Evolutionary conservation across 2,888 invertebrate genomes (phyloP).

Genomic region (Andrena dorsata): DNA sequence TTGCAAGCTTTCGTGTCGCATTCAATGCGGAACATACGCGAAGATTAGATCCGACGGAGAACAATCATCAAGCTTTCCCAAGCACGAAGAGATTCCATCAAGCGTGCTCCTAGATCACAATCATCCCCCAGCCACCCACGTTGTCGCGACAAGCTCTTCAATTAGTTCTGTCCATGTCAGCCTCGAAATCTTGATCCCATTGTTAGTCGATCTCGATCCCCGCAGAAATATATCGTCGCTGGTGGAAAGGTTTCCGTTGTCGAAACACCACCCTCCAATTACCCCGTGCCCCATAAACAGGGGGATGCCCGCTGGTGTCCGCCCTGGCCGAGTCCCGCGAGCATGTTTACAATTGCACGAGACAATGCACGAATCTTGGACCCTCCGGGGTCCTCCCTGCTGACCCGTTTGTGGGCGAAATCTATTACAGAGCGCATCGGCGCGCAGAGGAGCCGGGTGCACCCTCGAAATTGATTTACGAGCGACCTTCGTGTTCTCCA

Average conservation of each 20-base stretch:
- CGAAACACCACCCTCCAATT: conserved; percentile 26
- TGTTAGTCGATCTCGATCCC: not conserved
- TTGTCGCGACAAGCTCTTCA: conserved; percentile 22
- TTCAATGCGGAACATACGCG: too few relatives aligned
- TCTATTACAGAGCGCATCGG: conserved; percentile 62
- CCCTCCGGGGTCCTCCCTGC: conserved; percentile 12
- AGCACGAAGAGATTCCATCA: not conserved
- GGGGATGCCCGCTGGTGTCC: conserved; percentile 10
- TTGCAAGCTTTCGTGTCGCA: too few relatives aligned
- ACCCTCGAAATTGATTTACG: conserved; percentile 63
- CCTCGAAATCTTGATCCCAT: conserved; percentile 19
- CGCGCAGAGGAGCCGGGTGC: conserved; percentile 38
- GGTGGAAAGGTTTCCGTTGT: conserved; percentile 3
- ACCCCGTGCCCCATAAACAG: conserved; percentile 21
- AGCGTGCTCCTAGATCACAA: not conserved
- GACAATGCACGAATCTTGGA: conserved; percentile 35
- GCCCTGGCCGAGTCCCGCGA: conserved; percentile 3
- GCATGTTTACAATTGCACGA: conserved; percentile 30
- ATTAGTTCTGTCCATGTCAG: conserved; percentile 11
- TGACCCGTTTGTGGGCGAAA: conserved; percentile 64
- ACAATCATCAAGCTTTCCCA: not conserved
- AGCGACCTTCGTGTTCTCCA: conserved; percentile 41
- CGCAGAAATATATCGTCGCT: conserved; percentile 26
- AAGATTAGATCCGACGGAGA: too few relatives aligned
- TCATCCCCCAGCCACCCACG: not conserved